Base-by-base conservation (phyloP, 2,888 invertebrate species). In the Leptogaster cylindrica region DNA sequence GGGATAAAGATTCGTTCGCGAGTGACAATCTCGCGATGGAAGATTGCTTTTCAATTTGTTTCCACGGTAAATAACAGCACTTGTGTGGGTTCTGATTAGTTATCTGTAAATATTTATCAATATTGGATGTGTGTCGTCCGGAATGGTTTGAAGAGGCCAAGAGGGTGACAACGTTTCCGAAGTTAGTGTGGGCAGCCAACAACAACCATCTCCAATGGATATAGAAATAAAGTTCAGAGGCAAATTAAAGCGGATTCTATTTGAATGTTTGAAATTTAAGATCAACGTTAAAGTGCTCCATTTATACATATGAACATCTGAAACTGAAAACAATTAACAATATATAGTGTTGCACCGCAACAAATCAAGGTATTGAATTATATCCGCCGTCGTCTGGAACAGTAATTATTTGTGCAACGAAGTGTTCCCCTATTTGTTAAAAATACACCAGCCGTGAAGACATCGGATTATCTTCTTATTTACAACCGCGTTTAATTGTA, bases 391-490 rank as follows among this genome's bases (percentile, higher is more conserved):
- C n/a, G n/a, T n/a, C n/a, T n/a, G n/a, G n/a, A n/a, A n/a, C n/a
- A n/a, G 55, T 55, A 55, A 55, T 36, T 55, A 39, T 55, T 36
- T 55, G 55, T 55, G 55, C 55, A 39, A 36, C 23, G 55, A 64
- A 48, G 63, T 64, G 63, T 64, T 64, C 48, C 18, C 33, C 41
- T 48, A 64, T 64, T 64, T 64, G 63, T 64, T 64, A 46, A 64
- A 64, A 64, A 20, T 31, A 48, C 48, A 18, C 48, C 20, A 48
- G 63, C 63, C 63, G 63, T 64, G 63, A 64, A 64, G 48, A 64
- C 48, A 64, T 64, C 48, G 63, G 63, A 64, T 64, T 64, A 64
- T 64, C 48, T 31, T 64, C 48, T 64, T 48, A 64, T 64, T 48
- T 55, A 55, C 55, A 55, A 55, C 55, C 55, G 55, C 55, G 39